Evolutionary conservation across 2,113 vertebrate genomes (phyloP).

Genomic region (Antechinus flavipes): DNA sequence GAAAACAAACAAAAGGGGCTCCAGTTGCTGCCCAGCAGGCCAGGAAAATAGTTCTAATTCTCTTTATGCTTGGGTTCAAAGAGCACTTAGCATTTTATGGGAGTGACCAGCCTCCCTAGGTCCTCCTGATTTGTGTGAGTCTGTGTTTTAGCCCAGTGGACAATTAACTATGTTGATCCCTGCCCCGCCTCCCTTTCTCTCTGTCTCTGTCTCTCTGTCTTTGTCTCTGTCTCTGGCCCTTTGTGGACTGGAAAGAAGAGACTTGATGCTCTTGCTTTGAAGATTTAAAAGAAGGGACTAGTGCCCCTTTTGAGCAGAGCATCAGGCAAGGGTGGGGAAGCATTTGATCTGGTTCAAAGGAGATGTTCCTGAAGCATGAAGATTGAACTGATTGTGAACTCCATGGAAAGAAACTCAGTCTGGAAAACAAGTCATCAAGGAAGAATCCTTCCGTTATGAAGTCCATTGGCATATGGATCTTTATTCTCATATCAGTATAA

Average conservation of each 20-base stretch:
- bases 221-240: neutral
- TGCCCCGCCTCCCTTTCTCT: neutral
- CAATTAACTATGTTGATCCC: slow-evolving; percentile 61
- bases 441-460: slow-evolving; percentile 52
- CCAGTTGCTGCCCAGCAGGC: slow-evolving; percentile 57
- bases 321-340: slow-evolving; percentile 51
- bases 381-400: slow-evolving; percentile 80
- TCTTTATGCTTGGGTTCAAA: slow-evolving; percentile 64
- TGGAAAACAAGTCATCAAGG: slow-evolving; percentile 39
- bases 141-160: slow-evolving; percentile 53
- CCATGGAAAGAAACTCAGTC: slow-evolving; percentile 31
- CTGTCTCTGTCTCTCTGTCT: neutral
- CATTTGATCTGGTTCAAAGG: slow-evolving; percentile 78
- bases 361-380: slow-evolving; percentile 77
- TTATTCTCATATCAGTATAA: slow-evolving; percentile 47
- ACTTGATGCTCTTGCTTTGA: slow-evolving; percentile 38
- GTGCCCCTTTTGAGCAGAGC: slow-evolving; percentile 58
- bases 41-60: slow-evolving; percentile 38
- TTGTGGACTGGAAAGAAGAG: slow-evolving; percentile 5
- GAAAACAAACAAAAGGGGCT: slow-evolving; percentile 36
- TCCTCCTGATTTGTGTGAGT: slow-evolving; percentile 45
- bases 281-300: slow-evolving; percentile 47
- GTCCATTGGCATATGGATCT: slow-evolving; percentile 48
- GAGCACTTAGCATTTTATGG: slow-evolving; percentile 58
- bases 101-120: slow-evolving; percentile 50